Conservation (phyloP, 2,113 vertebrate species). For the Neogale vison region DNA sequence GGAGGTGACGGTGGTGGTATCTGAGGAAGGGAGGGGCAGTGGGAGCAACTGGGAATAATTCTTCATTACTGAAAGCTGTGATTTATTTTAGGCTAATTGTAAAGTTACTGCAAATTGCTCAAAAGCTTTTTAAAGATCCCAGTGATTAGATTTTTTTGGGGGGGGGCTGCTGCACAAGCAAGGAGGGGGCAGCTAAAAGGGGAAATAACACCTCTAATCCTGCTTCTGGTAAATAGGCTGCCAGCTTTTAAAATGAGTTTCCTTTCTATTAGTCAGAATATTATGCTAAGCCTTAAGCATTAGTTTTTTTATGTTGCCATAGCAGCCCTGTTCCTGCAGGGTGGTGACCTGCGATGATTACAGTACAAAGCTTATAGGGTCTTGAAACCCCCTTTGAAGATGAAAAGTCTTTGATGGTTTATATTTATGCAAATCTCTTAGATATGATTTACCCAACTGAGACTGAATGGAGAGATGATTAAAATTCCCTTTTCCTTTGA, state of each 20-base stretch:
- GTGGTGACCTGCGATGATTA: slow-evolving; percentile 99
- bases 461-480: slow-evolving; percentile 99
- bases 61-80: slow-evolving; percentile 82
- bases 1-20: slow-evolving; percentile 46
- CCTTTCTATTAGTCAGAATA: slow-evolving; percentile 94
- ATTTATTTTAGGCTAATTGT: slow-evolving; percentile 88
- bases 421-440: slow-evolving; percentile 99
- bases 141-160: slow-evolving; percentile 87
- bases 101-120: slow-evolving; percentile 89
- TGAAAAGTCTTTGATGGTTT: slow-evolving; percentile 99
- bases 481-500: slow-evolving; percentile 98
- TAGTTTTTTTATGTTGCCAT: slow-evolving; percentile 99
- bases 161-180: slow-evolving; percentile 35
- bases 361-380: slow-evolving; percentile 99
- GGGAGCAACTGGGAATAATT: slow-evolving; percentile 78
- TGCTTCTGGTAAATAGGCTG: slow-evolving; percentile 90
- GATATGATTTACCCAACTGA: slow-evolving; percentile 99
- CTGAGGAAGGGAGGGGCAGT: neutral
- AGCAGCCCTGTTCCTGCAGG: slow-evolving; percentile 99
- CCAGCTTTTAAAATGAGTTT: slow-evolving; percentile 92
- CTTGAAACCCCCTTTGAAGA: slow-evolving; percentile 99
- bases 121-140: slow-evolving; percentile 88
- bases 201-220: slow-evolving; percentile 93
- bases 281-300: slow-evolving; percentile 99
- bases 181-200: slow-evolving; percentile 86